Evolutionary conservation across 2,888 invertebrate genomes (phyloP).

Genomic region (Drosophila leonis): DNA sequence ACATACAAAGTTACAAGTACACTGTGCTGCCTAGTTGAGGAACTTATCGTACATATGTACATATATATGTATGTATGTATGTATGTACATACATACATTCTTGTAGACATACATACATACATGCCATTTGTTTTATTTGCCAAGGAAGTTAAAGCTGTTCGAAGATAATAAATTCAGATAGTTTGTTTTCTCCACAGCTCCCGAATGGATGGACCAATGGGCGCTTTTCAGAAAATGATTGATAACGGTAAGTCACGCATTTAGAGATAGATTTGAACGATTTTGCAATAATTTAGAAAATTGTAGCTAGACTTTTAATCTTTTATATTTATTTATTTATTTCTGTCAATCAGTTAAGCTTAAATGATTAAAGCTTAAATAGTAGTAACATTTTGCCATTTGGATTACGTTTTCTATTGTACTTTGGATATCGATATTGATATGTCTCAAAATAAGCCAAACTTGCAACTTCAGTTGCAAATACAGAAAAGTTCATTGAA

Average conservation of each 20-base stretch:
- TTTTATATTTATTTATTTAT: not conserved
- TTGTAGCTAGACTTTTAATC: not conserved
- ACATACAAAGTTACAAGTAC: not conserved
- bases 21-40: not conserved
- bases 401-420: no score
- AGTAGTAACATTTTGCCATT: no score
- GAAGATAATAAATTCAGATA: conserved; percentile 7
- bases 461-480: no score
- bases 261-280: conserved; percentile 18
- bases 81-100: no score
- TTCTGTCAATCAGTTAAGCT: no score
- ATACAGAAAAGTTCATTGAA: not conserved
- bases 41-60: not conserved
- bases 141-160: conserved; percentile 29
- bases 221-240: conserved; percentile 15
- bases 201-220: not conserved
- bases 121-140: no score
- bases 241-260: conserved; percentile 47
- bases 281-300: conserved; percentile 26
- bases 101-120: no score
- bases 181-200: conserved; percentile 6
- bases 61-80: not conserved
- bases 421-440: no score
- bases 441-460: no score
- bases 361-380: no score